These are phyloP conservation scores for Eristalis arbustorum DNA, from an alignment of 2,888 invertebrate genomes.

Conservation along the genomic window DNA sequence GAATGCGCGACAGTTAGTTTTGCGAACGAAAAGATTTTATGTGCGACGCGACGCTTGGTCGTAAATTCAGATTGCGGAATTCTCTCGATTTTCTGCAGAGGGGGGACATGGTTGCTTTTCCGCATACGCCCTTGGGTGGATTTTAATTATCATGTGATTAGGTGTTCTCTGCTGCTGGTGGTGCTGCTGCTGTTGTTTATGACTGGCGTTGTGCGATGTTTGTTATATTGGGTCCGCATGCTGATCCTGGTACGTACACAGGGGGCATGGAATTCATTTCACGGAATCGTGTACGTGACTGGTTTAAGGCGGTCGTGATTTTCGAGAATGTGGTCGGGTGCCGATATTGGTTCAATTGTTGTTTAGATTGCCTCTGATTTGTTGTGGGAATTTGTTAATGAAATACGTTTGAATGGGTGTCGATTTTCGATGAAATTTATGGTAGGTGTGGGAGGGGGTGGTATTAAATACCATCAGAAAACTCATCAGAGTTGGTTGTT, in stretches of 20 bases:
- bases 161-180: not conserved
- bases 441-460: too few relatives aligned
- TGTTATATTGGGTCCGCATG: not conserved
- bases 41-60: slow-evolving; percentile 7
- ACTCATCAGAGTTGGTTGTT: too few relatives aligned
- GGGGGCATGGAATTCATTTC: not conserved
- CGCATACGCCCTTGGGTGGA: slow-evolving; percentile 7
- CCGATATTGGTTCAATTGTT: not conserved
- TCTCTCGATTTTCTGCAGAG: slow-evolving; percentile 12
- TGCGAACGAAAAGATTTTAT: slow-evolving; percentile 14
- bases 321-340: not conserved
- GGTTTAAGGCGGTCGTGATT: not conserved
- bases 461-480: too few relatives aligned
- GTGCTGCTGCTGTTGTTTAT: slow-evolving; percentile 9
- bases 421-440: not conserved
- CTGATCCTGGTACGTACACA: not conserved
- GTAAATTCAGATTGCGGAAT: slow-evolving; percentile 31
- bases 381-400: not conserved
- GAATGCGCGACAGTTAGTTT: slow-evolving; percentile 18
- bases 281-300: not conserved
- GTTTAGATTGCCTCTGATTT: not conserved
- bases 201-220: not conserved
- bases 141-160: slow-evolving; percentile 32
- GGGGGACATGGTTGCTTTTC: not conserved
- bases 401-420: not conserved